Percentiles rank a stretch among this genome's conserved stretches.
Evolutionary conservation across 2,888 invertebrate genomes (phyloP).

Genomic region (Dasysyrphus albostriatus): DNA sequence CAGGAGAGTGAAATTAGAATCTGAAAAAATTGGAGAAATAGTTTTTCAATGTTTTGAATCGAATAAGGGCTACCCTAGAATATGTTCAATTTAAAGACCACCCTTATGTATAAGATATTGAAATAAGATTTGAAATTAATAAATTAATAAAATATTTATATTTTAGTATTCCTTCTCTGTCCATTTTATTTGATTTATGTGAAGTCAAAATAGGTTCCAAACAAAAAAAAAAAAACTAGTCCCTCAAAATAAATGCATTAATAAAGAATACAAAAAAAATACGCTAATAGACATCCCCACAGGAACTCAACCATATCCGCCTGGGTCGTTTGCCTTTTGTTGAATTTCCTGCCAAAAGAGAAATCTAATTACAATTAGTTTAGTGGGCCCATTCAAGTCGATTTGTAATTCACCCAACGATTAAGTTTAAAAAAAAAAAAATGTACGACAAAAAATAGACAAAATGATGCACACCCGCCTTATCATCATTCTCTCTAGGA

Average conservation of each 20-base stretch:
- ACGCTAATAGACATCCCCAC: constrained; percentile 18
- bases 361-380: constrained; percentile 72
- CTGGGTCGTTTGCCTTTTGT: constrained; percentile 38
- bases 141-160: too few species aligned
- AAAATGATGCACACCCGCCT: constrained; percentile 14
- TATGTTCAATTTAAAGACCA: too few species aligned
- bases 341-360: constrained; percentile 43
- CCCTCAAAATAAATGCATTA: constrained; percentile 8
- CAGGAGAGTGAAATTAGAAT: too few species aligned
- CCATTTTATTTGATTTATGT: background rate
- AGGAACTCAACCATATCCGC: constrained; percentile 40
- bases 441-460: constrained; percentile 14
- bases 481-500: constrained; percentile 16
- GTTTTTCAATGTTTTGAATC: too few species aligned
- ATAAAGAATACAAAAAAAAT: constrained; percentile 13
- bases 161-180: background rate
- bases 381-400: constrained; percentile 53
- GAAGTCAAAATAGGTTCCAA: background rate
- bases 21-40: too few species aligned
- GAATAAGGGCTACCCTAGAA: too few species aligned
- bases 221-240: background rate
- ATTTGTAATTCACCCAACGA: constrained; percentile 68
- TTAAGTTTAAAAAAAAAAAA: constrained; percentile 38
- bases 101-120: too few species aligned
- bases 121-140: too few species aligned